Percentiles rank a stretch among this genome's conserved stretches.
Conservation (phyloP, 2,797 vertebrate genomes). For the Microctenopoma steveboyesi region DNA sequence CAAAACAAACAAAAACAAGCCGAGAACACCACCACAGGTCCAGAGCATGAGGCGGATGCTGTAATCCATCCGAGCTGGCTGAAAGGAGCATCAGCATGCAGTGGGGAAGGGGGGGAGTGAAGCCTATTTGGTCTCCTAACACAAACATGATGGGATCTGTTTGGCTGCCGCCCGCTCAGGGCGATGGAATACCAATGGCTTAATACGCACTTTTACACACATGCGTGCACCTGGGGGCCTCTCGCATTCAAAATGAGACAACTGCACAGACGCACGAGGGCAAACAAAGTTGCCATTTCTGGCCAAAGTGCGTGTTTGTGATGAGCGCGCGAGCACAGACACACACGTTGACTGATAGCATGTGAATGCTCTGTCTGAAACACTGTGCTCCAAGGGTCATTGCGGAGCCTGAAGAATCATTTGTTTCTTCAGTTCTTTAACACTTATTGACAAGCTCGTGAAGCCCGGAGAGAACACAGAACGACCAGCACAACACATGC, state of each 20-base stretch:
- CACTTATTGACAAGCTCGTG: slow-evolving; percentile 64
- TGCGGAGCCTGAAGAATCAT: slow-evolving; percentile 58
- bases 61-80: slow-evolving; percentile 45
- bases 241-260: slow-evolving; percentile 28
- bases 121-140: slow-evolving; percentile 59
- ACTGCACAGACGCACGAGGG: slow-evolving; percentile 17
- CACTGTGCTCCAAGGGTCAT: slow-evolving; percentile 63
- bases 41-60: slow-evolving; percentile 25
- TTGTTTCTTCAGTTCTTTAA: slow-evolving; percentile 63
- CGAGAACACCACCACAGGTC: slow-evolving; percentile 3
- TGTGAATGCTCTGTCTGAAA: slow-evolving; percentile 63
- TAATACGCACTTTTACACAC: slow-evolving; percentile 51
- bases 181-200: slow-evolving; percentile 68
- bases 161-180: slow-evolving; percentile 60
- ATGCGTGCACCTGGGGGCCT: slow-evolving; percentile 28
- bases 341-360: slow-evolving; percentile 60
- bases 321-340: slow-evolving; percentile 37
- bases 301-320: slow-evolving; percentile 43
- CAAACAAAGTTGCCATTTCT: slow-evolving; percentile 47
- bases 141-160: slow-evolving; percentile 78
- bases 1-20: slow-evolving; percentile 29
- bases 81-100: slow-evolving; percentile 64
- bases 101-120: slow-evolving; percentile 48
- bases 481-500: slow-evolving; percentile 8
- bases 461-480: slow-evolving; percentile 31